Percentiles rank a stretch among this genome's conserved stretches.
Conservation (phyloP, 2,113 vertebrate species). For the Lathamus discolor region DNA sequence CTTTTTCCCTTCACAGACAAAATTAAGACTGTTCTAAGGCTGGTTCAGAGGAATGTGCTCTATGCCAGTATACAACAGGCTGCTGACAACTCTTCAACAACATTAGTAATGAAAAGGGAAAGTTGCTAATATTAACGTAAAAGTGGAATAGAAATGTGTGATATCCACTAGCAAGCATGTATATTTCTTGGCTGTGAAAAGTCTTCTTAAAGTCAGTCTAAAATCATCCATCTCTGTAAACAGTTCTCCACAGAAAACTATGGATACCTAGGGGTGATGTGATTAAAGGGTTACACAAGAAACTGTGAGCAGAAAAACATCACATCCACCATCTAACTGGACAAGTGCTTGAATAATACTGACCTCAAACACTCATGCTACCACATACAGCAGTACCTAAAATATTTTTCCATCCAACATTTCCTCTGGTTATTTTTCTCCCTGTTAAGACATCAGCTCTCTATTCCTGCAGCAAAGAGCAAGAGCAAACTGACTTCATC, state of each 20-base stretch:
- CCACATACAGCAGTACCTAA: not conserved
- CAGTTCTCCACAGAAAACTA: not conserved
- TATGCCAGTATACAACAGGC: not conserved
- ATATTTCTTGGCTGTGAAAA: not conserved
- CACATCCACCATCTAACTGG: not conserved
- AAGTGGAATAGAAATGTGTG: rapidly evolving
- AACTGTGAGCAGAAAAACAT: not conserved
- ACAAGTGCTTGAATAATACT: not conserved
- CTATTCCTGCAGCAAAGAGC: not conserved
- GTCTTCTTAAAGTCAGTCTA: not conserved
- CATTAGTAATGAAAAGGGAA: not conserved
- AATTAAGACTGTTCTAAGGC: not conserved
- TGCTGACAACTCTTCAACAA: not conserved
- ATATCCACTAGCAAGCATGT: not conserved
- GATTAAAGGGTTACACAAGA: not conserved
- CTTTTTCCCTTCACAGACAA: not conserved
- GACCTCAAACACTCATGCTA: not conserved
- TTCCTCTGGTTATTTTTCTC: not conserved
- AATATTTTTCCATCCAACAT: not conserved
- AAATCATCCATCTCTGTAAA: not conserved
- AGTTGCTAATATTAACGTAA: not conserved
- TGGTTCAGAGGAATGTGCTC: not conserved
- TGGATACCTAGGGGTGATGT: not conserved
- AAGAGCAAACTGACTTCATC: not conserved
- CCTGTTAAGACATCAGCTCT: not conserved